Evolutionary conservation across 1,140 invertebrate species (phyloP).

Genomic region (Drosophila pectinifera): DNA sequence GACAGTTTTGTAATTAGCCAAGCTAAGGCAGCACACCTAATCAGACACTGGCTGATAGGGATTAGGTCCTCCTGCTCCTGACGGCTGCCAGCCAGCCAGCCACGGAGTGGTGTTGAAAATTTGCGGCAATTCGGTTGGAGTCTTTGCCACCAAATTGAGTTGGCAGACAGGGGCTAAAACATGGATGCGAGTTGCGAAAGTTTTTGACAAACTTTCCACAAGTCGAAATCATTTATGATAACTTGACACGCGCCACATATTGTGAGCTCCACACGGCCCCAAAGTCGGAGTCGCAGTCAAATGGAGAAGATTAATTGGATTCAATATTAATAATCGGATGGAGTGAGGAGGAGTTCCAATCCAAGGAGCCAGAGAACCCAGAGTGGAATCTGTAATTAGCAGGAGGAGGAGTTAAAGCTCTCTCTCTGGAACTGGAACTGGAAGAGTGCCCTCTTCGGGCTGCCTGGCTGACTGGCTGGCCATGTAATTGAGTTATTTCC

Average conservation of each 20-base stretch:
- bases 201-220: constrained; percentile 46
- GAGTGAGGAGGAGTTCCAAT: background rate
- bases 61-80: constrained; percentile 8
- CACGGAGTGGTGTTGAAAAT: constrained; percentile 30
- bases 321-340: constrained; percentile 50
- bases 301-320: constrained; percentile 59
- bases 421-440: too few species aligned
- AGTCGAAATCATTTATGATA: constrained; percentile 62
- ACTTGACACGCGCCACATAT: constrained; percentile 54
- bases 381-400: constrained; percentile 30
- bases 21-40: constrained; percentile 15
- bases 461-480: constrained; percentile 28
- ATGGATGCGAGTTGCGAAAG: constrained; percentile 21
- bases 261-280: constrained; percentile 10
- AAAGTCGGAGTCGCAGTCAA: constrained; percentile 12
- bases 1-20: constrained; percentile 37
- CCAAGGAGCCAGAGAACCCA: constrained; percentile 6
- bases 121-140: constrained; percentile 33
- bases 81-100: background rate
- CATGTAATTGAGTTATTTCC: constrained; percentile 77
- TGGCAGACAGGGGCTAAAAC: constrained; percentile 7
- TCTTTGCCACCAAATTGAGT: constrained; percentile 27
- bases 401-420: constrained; percentile 11
- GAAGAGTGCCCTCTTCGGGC: background rate
- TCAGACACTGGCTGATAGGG: constrained; percentile 18